A percentile compares a stretch with the other conserved stretches of the same genome.
Conservation (phyloP, 2,888 invertebrate genomes). For the Pristionchus japonicus region DNA sequence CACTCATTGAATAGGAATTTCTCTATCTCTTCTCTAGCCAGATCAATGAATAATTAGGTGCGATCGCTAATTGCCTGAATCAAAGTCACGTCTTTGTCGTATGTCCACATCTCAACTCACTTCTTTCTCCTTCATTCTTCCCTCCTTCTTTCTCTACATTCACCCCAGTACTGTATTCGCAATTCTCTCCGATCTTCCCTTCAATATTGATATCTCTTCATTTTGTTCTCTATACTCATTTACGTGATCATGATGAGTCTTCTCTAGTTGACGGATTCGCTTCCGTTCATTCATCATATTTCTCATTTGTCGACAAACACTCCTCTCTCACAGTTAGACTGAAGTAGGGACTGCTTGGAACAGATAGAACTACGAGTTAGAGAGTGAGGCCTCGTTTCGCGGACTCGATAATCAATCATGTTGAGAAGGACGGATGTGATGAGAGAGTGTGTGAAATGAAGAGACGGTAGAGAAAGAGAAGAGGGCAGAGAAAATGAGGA, state of each 20-base stretch:
- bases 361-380: background rate
- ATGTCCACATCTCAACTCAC: background rate
- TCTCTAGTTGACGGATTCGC: background rate
- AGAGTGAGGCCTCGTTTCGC: background rate
- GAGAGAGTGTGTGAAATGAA: background rate
- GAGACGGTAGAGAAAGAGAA: background rate
- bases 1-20: background rate
- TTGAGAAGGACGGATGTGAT: background rate
- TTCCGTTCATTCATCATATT: constrained; percentile 17
- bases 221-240: background rate
- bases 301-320: constrained; percentile 14
- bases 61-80: background rate
- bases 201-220: no score
- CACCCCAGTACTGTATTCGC: background rate
- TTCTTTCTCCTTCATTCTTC: background rate
- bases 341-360: background rate
- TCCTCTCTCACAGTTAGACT: background rate
- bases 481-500: constrained; percentile 7
- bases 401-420: constrained; percentile 26
- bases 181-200: background rate
- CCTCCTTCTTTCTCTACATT: background rate
- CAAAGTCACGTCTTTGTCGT: background rate
- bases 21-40: background rate
- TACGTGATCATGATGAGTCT: background rate
- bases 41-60: background rate